Evolutionary conservation across 2,888 invertebrate species (phyloP), one percentile per base, ranked within the genome.

Genomic region (Mesochorus sp.): DNA sequence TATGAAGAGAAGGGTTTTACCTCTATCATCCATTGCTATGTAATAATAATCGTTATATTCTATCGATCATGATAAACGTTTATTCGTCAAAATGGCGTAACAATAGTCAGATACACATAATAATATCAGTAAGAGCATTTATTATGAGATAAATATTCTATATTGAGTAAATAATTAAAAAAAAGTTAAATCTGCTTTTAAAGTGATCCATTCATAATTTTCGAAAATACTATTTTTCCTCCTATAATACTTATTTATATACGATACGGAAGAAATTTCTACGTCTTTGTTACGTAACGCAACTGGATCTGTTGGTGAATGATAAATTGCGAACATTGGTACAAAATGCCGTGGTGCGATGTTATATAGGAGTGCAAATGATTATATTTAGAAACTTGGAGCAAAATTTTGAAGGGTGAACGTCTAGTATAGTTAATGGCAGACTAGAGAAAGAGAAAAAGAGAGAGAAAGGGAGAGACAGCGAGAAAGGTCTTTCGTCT

Each of bases 381-480:
- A 62, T 53, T 67, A 68, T 67, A 61, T 75, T 75, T 68, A 44
- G 67, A 51, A 49, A 53, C 42, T 74, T 51, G 12, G 67, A 12
- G 37, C 49, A 17, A 61, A 75, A 75, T 53, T 57, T 75, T 47
- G 55, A 62, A 70, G 68, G 75, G 55, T 62, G 37, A 53, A 47
- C 8, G 47, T 49, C 19, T 34, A 28, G 39, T 53, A 39, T 66
- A n/a, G n/a, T 19, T 8, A 17, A 39, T 10, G 49, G 24, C 12
- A 42, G 70, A 21, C 10, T 14, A 26, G 44, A 21, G 37, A 2
- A 8, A 47, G 19, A 47, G 17, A 3, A 14, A 17, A 12, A 21
- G 24, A 24, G 17, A 31, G 53, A 53, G 39, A 19, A 21, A 26
- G 14, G 19, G 14, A 31, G 14, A 14, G 14, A 28, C 10, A 53